These are phyloP conservation scores for Phortica variegata DNA, from an alignment of 1,140 invertebrate genomes.

Conservation along the genomic window DNA sequence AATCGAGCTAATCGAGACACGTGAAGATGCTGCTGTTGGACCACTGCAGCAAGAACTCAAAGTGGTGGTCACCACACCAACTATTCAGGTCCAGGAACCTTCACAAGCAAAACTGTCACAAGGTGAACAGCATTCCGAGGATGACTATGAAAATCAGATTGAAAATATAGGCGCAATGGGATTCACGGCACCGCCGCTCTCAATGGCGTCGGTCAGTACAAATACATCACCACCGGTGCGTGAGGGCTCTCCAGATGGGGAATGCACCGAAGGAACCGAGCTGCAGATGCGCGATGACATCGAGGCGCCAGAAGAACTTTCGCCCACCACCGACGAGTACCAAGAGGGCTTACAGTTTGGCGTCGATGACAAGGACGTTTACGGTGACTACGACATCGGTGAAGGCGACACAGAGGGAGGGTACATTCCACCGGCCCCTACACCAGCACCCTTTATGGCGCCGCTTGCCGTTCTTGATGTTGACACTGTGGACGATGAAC, in stretches of 20 bases:
- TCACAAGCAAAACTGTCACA: constrained; percentile 2
- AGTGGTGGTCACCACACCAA: constrained; percentile 17
- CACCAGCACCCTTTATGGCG: constrained; percentile 57
- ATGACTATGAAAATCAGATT: not conserved
- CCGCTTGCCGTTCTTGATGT: constrained; percentile 67
- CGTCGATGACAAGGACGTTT: constrained; percentile 29
- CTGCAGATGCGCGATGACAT: constrained; percentile 6
- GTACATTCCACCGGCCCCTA: constrained; percentile 44
- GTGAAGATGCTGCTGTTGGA: constrained; percentile 1
- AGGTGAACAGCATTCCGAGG: not conserved
- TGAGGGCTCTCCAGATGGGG: constrained; percentile 4
- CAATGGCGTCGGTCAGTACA: not conserved
- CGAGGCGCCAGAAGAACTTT: constrained; percentile 30
- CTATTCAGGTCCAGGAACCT: constrained; percentile 27
- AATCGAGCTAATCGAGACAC: constrained; percentile 40
- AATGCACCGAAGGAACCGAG: constrained; percentile 8
- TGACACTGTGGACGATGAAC: constrained; percentile 65
- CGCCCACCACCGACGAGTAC: constrained; percentile 51
- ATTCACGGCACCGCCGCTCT: not conserved
- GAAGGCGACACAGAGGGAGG: constrained; percentile 29
- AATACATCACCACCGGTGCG: constrained; percentile 3
- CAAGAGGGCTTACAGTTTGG: constrained; percentile 43
- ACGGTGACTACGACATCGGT: constrained; percentile 33
- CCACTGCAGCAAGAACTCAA: constrained; percentile 8
- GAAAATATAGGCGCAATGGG: not conserved